Base-by-base conservation (phyloP, 2,113 vertebrate species). In the Lipophrys pholis region DNA sequence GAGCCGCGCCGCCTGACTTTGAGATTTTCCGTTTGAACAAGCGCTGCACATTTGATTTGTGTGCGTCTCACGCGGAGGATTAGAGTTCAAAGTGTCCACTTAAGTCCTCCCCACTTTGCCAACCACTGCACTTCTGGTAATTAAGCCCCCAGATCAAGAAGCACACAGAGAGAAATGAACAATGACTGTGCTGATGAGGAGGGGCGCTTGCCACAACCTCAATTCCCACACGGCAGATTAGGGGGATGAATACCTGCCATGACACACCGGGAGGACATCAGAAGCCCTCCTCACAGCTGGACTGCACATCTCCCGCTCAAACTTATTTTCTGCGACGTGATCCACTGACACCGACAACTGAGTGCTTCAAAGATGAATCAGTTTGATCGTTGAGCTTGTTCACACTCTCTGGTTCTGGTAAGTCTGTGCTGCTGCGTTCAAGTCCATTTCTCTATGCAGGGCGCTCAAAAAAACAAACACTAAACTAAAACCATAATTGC, bases 51-150 rank as follows among this genome's bases (percentile, higher is more conserved):
- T 90, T 91, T 88, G 87, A 89, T 88, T 87, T 80, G 82, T 81
- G 85, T 80, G 78, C 73, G 21, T 80, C 85, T 90, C 90, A 88
- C 76, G 54, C 55, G 59, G 76, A 57, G 86, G 90, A 93, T 90
- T 92, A 91, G 51, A 90, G 88, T 89, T 90, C 91, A 92, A 91
- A 91, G 89, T 90, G 86, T 90, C 86, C 87, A 85, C 82, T 91
- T 90, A 87, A 93, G 77, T 84, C 89, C 78, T 90, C 21, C 81
- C 69, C 62, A 81, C 82, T 89, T 89, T 89, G 74, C 90, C 87
- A 85, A 89, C 82, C 83, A 60, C 81, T 86, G 91, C 82, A 91
- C 84, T 91, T 90, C 81, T 84, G 79, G 87, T 90, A 91, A 93
- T 92, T 93, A 93, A 91, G 87, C 87, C 84, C 69, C 65, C 70